Evolutionary conservation across 37 sponge, comb jelly and placozoan genomes (phyloP), one percentile per base, ranked within the genome.

Genomic region (Aplysina aerophoba): DNA sequence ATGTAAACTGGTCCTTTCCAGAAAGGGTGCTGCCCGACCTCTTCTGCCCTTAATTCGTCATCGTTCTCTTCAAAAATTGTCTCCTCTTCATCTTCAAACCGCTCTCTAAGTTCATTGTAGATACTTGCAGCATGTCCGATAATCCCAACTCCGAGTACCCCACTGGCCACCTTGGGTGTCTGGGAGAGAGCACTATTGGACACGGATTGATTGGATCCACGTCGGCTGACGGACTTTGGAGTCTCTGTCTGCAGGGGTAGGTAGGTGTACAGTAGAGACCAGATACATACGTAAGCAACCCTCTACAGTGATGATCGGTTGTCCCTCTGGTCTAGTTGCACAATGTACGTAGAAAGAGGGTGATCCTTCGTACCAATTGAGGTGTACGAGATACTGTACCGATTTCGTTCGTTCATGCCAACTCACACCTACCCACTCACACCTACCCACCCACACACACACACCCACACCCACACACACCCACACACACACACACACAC

Each of bases 11-110:
- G 78, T 75, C 78, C 78, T 21, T 36, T 75, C 78, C 78, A 75
- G 50, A 8, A 44, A 44, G 3, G 50, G 50, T 44, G 6, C 8
- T 44, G 6, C 8, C 50, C 50, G n/a, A 20, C 78, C 5, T 28
- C 64, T 40, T 40, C 20, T 36, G 37, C 78, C 21, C 1, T 1
- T 3, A 50, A 14, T 24, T 75, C 78, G 41, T 19, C 11, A 6
- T 69, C 71, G 22, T 75, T 54, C 38, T 75, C 78, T 36, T 40
- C 54, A 25, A 75, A 19, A 1, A 75, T 50, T 24, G 54, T 75
- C 54, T 75, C 78, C 16, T 75, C 78, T 1, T 75, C 78, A 75
- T 75, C 78, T 36, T 75, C 78, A 75, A 39, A 75, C 1, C 78
- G 44, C 53, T 75, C 78, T 25, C 78, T 75, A 19, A 50, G 20